Evolutionary conservation across 2,113 vertebrate genomes (phyloP), one percentile per base, ranked within the genome.

Genomic region (Oncorhynchus masou): DNA sequence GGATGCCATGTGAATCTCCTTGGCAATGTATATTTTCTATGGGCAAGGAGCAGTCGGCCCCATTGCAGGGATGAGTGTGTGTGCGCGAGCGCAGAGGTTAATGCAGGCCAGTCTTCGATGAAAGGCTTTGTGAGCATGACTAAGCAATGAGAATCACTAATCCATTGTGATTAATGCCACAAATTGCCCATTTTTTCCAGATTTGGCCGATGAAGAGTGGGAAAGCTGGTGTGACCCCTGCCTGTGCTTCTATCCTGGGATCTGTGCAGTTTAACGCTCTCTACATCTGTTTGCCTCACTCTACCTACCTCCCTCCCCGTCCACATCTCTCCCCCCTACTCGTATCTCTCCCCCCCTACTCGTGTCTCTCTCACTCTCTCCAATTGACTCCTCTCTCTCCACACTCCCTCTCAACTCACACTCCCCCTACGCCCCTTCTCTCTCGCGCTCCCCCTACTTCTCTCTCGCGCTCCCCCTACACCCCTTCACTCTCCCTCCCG

Each of bases 91-190:
- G 83, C 76, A 84, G 83, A 72, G 81, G 82, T 86, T 88, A 85
- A 84, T 81, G 81, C 84, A 77, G 81, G 77, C 68, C 75, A 78
- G 20, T 78, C 90, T 91, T 90, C 91, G 89, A 93, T 92, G 88
- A 89, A 74, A 78, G 81, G 78, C 81, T 90, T 83, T 90, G 82
- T 84, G 85, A 91, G 92, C 88, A 75, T 93, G 92, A 94, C 86
- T 92, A 91, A 90, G 92, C 91, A 92, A 86, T 92, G 85, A 91
- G 91, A 88, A 69, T 75, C 68, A 48, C 76, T 93, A 93, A 94
- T 93, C 92, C 91, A 82, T 82, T 88, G 88, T 91, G 93, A 94
- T 93, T 93, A 91, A 94, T 93, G 86, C 85, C 90, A 91, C 87
- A 92, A 94, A 93, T 93, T 93, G 92, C 82, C 67, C 2, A 72